Evolutionary conservation across 1,140 invertebrate genomes (phyloP).

Genomic region (Antheraea pernyi): DNA sequence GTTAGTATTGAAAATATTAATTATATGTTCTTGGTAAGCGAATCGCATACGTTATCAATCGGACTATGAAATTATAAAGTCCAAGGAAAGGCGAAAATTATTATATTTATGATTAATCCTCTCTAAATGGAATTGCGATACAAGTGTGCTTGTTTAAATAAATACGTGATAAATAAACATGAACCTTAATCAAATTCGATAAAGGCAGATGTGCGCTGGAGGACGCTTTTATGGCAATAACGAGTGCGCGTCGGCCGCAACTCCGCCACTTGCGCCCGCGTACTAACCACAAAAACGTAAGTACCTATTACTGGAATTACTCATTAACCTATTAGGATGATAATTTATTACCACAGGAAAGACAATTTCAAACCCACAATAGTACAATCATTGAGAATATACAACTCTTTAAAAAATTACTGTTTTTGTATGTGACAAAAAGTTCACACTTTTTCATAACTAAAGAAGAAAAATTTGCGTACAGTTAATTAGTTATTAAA

Average conservation of each 20-base stretch:
- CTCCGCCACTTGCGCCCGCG: conserved; percentile 42
- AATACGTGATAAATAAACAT: conserved; percentile 72
- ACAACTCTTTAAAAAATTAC: conserved; percentile 13
- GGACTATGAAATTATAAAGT: background rate
- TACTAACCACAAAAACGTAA: conserved; percentile 55
- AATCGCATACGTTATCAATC: too few relatives aligned
- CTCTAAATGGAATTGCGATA: conserved; percentile 41
- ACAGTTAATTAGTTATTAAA: background rate
- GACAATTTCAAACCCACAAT: conserved; percentile 60
- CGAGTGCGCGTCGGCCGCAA: conserved; percentile 43
- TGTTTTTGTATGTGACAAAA: background rate
- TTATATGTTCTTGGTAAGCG: too few relatives aligned
- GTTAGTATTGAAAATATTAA: too few relatives aligned
- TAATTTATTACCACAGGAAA: conserved; percentile 67
- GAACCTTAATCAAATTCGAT: conserved; percentile 76
- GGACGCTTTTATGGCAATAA: conserved; percentile 62
- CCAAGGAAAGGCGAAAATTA: background rate
- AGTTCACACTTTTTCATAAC: too few relatives aligned
- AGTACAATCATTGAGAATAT: conserved; percentile 28
- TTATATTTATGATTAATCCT: conserved; percentile 28
- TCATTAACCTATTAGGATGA: conserved; percentile 77
- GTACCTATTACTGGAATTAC: conserved; percentile 63
- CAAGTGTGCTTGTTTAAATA: conserved; percentile 45
- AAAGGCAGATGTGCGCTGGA: conserved; percentile 65
- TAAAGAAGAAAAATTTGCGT: background rate